phyloP scores from a whole-genome alignment of 37 sponge, comb jelly and placozoan species.

The Bolinopsis microptera region DNA sequence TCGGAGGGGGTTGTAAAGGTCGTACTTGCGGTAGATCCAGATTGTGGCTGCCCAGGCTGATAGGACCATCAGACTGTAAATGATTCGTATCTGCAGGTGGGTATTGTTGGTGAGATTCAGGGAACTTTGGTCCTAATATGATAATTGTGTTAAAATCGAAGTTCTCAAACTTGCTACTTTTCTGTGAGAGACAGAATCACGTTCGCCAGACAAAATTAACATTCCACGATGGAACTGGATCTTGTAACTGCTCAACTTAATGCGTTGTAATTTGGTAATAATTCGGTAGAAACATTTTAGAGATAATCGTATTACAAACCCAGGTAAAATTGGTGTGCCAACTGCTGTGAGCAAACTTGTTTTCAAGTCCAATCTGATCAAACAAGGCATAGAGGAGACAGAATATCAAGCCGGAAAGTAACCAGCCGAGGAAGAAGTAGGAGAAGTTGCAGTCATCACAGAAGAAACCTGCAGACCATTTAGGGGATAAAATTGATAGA shows the following conservation, averaged over 20 bases:
- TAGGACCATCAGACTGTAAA: not conserved
- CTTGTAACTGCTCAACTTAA: too few species aligned
- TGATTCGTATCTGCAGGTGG: constrained; percentile 1
- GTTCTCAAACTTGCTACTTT: too few species aligned
- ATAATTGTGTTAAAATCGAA: too few species aligned
- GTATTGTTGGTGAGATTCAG: too few species aligned
- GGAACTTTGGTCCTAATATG: too few species aligned
- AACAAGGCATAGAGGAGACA: not conserved
- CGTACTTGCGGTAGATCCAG: constrained; percentile 31
- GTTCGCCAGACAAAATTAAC: too few species aligned
- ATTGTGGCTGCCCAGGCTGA: not conserved
- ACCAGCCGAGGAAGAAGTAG: constrained; percentile 37
- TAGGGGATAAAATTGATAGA: not conserved
- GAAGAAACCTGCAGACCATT: constrained; percentile 3
- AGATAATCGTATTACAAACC: too few species aligned
- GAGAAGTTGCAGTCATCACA: constrained; percentile 50
- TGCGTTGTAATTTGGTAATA: too few species aligned
- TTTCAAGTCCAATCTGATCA: constrained; percentile 23
- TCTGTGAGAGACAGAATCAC: too few species aligned
- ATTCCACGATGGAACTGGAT: too few species aligned
- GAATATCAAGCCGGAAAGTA: not conserved
- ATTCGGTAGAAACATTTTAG: too few species aligned
- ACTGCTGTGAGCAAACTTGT: constrained; percentile 35
- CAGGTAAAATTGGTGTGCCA: constrained; percentile 42
- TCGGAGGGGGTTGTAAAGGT: constrained; percentile 36